Percentiles rank a stretch among this genome's conserved stretches.
Conservation (phyloP, 64 coral and sea anemone genomes). For the Montipora capricornis region DNA sequence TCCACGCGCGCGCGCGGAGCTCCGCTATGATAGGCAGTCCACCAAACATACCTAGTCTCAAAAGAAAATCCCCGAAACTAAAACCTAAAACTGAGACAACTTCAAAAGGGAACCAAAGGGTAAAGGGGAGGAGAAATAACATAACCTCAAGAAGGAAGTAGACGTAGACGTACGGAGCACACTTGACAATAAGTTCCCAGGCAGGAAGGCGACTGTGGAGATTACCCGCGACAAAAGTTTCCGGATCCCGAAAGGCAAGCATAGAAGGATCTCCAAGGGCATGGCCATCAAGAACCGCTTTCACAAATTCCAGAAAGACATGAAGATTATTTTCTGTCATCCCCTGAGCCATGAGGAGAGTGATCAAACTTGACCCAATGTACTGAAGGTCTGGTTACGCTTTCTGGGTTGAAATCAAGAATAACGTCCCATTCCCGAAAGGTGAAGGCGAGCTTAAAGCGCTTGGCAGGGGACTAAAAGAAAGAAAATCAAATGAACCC, state of each 20-base stretch:
- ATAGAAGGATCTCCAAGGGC: not conserved
- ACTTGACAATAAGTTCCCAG: not conserved
- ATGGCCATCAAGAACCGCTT: not conserved
- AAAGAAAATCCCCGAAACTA: too few species aligned
- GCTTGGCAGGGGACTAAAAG: not conserved
- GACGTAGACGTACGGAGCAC: not conserved
- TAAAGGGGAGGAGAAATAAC: too few species aligned
- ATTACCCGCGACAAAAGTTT: slow-evolving; percentile 35
- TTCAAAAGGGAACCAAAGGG: too few species aligned
- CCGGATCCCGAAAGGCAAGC: slow-evolving; percentile 6
- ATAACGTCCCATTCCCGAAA: not conserved
- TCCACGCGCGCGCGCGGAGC: too few species aligned
- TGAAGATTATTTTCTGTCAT: not conserved
- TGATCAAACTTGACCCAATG: not conserved
- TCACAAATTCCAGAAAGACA: not conserved
- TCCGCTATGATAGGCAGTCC: too few species aligned
- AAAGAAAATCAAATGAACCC: not conserved
- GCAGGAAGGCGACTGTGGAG: not conserved
- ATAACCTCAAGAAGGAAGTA: too few species aligned
- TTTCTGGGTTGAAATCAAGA: not conserved
- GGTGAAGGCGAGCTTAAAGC: not conserved
- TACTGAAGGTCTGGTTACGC: not conserved
- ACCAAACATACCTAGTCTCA: too few species aligned
- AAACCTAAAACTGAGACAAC: too few species aligned
- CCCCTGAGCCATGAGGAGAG: not conserved